phyloP scores from a whole-genome alignment of 2,113 vertebrate genomes.

The Paralichthys olivaceus region DNA sequence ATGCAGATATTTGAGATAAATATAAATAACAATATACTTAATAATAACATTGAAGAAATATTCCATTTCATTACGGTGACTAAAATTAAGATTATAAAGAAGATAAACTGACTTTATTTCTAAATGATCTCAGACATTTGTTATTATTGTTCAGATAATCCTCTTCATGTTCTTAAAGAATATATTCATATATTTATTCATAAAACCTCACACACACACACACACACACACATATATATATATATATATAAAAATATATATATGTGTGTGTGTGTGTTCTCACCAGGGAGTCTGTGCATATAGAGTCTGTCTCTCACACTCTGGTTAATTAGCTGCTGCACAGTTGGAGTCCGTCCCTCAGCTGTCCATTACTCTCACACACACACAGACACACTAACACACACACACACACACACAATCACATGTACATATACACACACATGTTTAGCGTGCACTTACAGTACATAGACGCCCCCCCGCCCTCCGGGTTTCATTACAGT shows the following conservation, averaged over 20 bases:
- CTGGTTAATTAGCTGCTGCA: slow-evolving; percentile 47
- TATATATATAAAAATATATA: no score
- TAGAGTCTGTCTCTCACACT: slow-evolving; percentile 6
- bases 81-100: no score
- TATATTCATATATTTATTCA: no score
- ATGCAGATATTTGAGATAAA: neutral
- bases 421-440: slow-evolving; percentile 26
- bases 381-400: slow-evolving; percentile 20
- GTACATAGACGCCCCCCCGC: neutral
- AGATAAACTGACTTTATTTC: neutral
- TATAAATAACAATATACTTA: no score
- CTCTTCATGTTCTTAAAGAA: no score
- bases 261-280: neutral
- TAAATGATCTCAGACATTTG: neutral
- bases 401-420: slow-evolving; percentile 20
- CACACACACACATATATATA: no score
- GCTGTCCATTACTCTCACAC: slow-evolving; percentile 40
- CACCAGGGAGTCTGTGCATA: slow-evolving; percentile 4
- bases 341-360: slow-evolving; percentile 18
- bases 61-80: no score
- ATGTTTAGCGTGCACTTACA: slow-evolving; percentile 38
- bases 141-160: neutral
- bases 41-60: neutral
- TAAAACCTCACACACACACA: no score
- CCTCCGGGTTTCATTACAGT: slow-evolving; percentile 47